Base-by-base conservation (phyloP, 2,113 vertebrate genomes). In the Sander vitreus region DNA sequence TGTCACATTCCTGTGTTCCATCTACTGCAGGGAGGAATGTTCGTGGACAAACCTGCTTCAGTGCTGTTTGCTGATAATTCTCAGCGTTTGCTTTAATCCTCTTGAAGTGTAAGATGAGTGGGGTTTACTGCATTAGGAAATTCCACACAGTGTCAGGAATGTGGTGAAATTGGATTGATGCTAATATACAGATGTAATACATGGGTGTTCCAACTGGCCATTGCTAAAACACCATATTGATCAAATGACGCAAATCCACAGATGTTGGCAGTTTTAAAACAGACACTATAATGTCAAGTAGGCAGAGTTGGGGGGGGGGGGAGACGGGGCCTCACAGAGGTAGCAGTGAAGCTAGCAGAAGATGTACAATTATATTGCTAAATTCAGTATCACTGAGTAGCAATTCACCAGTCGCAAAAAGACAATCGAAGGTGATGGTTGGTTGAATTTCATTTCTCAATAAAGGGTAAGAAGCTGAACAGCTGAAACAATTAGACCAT, bases 1-100 rank as follows among this genome's bases (percentile, higher is more conserved):
- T 63, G 59, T 75, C 70, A 59, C 89, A 88, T 91, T 91, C 89
- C 80, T 84, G 73, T 1, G 39, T 71, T 84, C 36, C 66, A 78
- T 45, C 75, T 71, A 54, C 72, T 45, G 62, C 57, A 25, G 25
- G 66, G 45, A 71, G 79, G 86, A 92, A 89, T 81, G 83, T 62
- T 82, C 30, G 27, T 48, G 60, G 51, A 13, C 16, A 55, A 57
- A 83, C 67, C 51, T 76, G 66, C 50, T 63, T 62, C 47, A 36
- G 43, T 18, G 58, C 51, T 51, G 71, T 63, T 73, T 73, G 25
- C 69, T 63, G 23, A 33, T 80, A 48, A 70, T 73, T 62, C 60
- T 36, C 16, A 13, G 43, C 62, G 51, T 80, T 78, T 27, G 64
- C 58, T 43, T 66, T 89, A 84, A 91, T 80, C 74, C 48, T 21